Evolutionary conservation across 64 coral and sea anemone genomes (phyloP), one percentile per base, ranked within the genome.

Genomic region (Stylophora pistillata): DNA sequence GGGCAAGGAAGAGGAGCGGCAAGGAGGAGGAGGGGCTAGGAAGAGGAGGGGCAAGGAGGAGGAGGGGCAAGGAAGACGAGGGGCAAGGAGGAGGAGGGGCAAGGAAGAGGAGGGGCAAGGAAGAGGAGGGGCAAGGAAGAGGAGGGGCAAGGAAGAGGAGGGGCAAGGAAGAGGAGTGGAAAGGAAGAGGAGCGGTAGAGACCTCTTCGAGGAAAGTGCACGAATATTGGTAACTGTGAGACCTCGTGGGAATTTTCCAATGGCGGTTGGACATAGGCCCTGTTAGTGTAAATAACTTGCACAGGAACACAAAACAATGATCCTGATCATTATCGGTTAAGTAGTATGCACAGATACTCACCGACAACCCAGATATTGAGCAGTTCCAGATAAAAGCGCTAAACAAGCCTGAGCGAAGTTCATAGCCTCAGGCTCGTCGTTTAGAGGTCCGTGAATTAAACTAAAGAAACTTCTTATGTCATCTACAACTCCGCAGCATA

Each of bases 401-500:
- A 99, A 78, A 74, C 93, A 99, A 15, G 92, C 89, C 13, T 78
- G 57, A 2, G 95, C 84, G 88, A 91, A 95, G 58, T 86, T 56
- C 55, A 95, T 21, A 20, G 90, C 77, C 4, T 86, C 53, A 30
- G 74, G 93, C 30, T 99, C 90, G 1, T 99, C 90, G 23, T 59
- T 74, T 64, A 79, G 81, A 13, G 93, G 78, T 30, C 86, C 93
- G 70, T 74, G 93, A 64, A 99, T 84, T 55, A 72, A 80, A 62
- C 53, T 93, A 30, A 99, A 94, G 87, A 81, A 91, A n/a, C 53
- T 87, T 72, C 91, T 54, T 62, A 99, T 92, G 63, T 95, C 94
- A 56, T 99, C 97, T 28, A 99, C 58, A 1, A 99, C 73, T 30
- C 93, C 97, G 57, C 81, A 89, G 76, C 97, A 99, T 3, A 99